Evolutionary conservation across 2,113 vertebrate species (phyloP).

Genomic region (Fregata magnificens): DNA sequence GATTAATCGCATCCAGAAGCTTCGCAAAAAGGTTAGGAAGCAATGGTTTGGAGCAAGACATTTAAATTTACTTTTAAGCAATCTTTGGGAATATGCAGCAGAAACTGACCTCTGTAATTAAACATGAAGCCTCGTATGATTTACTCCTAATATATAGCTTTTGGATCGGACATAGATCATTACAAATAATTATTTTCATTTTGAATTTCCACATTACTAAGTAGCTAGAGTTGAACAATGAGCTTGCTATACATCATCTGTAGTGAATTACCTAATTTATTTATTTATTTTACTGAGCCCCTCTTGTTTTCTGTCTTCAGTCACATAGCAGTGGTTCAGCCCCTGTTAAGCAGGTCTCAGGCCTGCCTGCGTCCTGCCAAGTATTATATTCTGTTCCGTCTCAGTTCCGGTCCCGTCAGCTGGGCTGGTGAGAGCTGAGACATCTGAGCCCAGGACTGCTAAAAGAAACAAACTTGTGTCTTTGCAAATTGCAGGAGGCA

Average conservation of each 20-base stretch:
- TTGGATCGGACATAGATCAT: neutral
- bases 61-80: neutral
- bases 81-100: neutral
- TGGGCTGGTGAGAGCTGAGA: neutral
- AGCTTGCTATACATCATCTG: neutral
- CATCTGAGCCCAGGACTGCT: neutral
- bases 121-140: neutral
- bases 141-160: neutral
- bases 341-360: neutral
- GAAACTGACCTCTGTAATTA: neutral
- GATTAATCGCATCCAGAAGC: constrained; percentile 98
- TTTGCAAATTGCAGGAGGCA: neutral
- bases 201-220: neutral
- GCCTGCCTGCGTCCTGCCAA: neutral
- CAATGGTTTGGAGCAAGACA: neutral
- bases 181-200: neutral
- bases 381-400: accelerated
- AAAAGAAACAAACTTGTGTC: neutral
- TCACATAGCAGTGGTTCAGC: no score
- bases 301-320: neutral
- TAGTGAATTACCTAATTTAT: neutral
- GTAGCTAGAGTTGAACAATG: neutral
- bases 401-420: accelerated
- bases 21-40: constrained; percentile 91
- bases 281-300: neutral